A percentile compares a stretch with the other conserved stretches of the same genome.
These are phyloP conservation scores for Chlorodrepanis virens DNA, from an alignment of 2,113 vertebrate genomes.

Conservation along the genomic window DNA sequence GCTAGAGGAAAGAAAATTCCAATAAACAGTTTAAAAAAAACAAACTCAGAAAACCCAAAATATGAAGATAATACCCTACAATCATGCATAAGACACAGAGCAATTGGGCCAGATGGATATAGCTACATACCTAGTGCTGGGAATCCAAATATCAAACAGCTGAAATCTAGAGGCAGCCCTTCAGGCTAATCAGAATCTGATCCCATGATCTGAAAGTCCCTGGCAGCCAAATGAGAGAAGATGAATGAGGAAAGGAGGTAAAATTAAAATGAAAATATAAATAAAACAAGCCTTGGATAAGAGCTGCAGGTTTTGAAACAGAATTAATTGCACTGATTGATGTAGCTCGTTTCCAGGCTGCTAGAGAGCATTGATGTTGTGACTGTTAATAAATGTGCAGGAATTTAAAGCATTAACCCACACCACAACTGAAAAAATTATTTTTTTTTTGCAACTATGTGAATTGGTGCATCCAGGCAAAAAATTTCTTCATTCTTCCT, in stretches of 20 bases:
- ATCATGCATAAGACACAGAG: neutral
- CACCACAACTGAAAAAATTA: neutral
- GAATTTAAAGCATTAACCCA: neutral
- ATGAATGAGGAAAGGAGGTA: neutral
- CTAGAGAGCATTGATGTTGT: neutral
- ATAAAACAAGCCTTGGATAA: neutral
- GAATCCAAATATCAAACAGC: neutral
- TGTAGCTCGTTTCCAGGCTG: neutral
- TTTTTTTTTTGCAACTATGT: neutral
- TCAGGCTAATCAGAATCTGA: neutral
- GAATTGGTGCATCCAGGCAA: neutral
- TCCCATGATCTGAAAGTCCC: neutral
- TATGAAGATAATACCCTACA: neutral
- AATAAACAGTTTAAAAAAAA: neutral
- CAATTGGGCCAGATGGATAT: neutral
- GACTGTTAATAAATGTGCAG: neutral
- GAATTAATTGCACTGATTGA: neutral
- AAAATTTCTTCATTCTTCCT: neutral
- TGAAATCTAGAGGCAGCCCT: neutral
- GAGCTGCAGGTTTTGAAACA: neutral
- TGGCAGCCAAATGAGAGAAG: neutral
- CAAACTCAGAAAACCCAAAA: neutral
- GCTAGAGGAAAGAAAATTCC: neutral
- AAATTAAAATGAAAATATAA: neutral
- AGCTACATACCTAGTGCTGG: neutral